Base-by-base conservation (phyloP, 2,888 invertebrate species). In the Pinctada fucata region DNA sequence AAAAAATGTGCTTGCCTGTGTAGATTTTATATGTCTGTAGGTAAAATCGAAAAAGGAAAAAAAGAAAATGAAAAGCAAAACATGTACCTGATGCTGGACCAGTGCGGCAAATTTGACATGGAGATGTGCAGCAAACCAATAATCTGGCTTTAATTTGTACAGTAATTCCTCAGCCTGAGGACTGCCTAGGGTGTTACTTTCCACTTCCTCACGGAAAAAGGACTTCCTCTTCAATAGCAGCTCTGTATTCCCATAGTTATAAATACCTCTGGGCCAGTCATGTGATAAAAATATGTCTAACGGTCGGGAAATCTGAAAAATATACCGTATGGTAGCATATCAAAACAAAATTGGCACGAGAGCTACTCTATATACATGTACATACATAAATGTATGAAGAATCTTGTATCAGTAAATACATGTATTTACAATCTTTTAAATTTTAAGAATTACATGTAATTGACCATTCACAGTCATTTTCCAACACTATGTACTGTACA, bases 81-180 rank as follows among this genome's bases (percentile, higher is more conserved):
- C 16, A 65, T 93, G 92, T 16, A 93, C 93, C 79, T 94, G 93
- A 92, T 98, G 97, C 58, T 95, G 94, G 3, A 99, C 95, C 2
- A 97, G 86, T 0, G 99, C 99, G 10, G 96, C 95, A 94, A 98
- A 99, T 93, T 97, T 97, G 87, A 97, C 97, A 93, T 99, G 99
- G 84, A 99, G 94, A 94, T 99, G 99, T 51, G 98, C 99, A 51
- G 93, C 87, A 83, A 99, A 99, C 99, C 99, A 99, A 93, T 96
- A 97, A 0, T 94, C 93, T 6, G 99, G 99, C 91, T 96, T 95
- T 75, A 99, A 92, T 63, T 94, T 92, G 77, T 95, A 93, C n/a
- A 99, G 93, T 52, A 99, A 93, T 83, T 97, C 96, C 93, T 96
- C 95, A 74, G 95, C 95, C 3, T 97, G 96, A 65, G 95, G 95